Evolutionary conservation across 2,888 invertebrate genomes (phyloP), one percentile per base, ranked within the genome.

Genomic region (Pseudoips prasinana): DNA sequence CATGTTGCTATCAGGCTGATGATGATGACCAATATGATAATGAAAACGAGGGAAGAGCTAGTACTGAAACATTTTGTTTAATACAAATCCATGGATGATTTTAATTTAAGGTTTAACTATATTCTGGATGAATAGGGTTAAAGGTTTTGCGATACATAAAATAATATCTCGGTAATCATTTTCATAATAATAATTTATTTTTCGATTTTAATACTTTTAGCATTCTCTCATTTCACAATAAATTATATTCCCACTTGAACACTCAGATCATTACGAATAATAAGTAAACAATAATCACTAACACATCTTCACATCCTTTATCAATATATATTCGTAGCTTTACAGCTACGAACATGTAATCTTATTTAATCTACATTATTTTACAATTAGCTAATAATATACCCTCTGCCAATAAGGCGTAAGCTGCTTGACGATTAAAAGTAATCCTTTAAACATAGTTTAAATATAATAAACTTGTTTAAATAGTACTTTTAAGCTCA

Each of bases 211-310:
- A 56, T 44, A 48, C 43, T 55, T 45, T 43, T 20, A n/a, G n/a
- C 51, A 43, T 47, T 57, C 56, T 47, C 52, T 58, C 58, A 43
- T 52, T 33, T 45, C 46, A 52, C 53, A 65, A 73, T 72, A 75
- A 73, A 72, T 76, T 59, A 58, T 59, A 29, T 42, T 49, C 53
- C 50, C 62, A 53, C 42, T 43, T 53, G 42, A 58, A 58, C 68
- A 69, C 55, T 74, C 74, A 74, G 74, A 74, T 74, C 73, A 64
- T 68, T 67, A 56, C 51, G 40, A 62, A 64, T 54, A 60, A 57
- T 46, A 53, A 46, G 41, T 39, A 52, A 46, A 41, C 31, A 35
- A 38, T 51, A 49, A 58, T 54, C 49, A 56, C 45, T 58, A 60
- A 49, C 43, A 54, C 31, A 54, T 47, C 42, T 51, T 51, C 44